A percentile compares a stretch with the other conserved stretches of the same genome.
These are phyloP conservation scores for Holothuria scabra DNA, from an alignment of 53 echinoderm and acorn worm species.

Conservation along the genomic window DNA sequence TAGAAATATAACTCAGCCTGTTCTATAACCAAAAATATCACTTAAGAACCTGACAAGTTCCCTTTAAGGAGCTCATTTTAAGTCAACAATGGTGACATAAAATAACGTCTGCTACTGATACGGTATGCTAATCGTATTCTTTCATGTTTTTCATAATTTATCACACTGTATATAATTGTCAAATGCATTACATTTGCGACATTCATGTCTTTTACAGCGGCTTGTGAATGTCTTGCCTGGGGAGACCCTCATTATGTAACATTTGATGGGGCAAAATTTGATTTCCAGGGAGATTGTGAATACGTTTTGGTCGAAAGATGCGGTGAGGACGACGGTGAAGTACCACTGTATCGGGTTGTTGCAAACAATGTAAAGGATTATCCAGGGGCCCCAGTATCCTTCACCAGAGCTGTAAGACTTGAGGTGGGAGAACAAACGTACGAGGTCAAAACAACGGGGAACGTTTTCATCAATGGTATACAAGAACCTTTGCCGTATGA, in stretches of 20 bases:
- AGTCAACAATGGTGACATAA: too few relatives aligned
- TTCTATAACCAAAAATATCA: too few relatives aligned
- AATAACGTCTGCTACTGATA: too few relatives aligned
- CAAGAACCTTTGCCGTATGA: slow-evolving; percentile 16
- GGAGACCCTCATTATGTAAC: slow-evolving; percentile 21
- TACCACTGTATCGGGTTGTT: background rate
- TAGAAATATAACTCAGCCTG: too few relatives aligned
- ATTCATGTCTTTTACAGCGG: background rate
- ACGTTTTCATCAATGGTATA: slow-evolving; percentile 13
- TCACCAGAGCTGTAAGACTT: slow-evolving; percentile 24
- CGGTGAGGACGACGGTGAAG: background rate
- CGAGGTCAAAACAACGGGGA: background rate
- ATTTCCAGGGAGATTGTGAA: slow-evolving; percentile 36
- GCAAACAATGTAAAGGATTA: slow-evolving; percentile 2
- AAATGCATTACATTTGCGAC: background rate
- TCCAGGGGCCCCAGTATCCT: background rate
- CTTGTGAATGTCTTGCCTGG: slow-evolving; percentile 7
- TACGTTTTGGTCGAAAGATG: slow-evolving; percentile 12
- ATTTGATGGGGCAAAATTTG: background rate
- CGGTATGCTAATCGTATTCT: too few relatives aligned
- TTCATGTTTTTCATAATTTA: background rate
- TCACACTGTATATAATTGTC: background rate
- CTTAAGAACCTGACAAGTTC: too few relatives aligned
- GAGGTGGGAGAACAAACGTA: background rate
- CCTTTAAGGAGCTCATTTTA: too few relatives aligned